Conservation (phyloP, 2,888 invertebrate genomes). For the Eristalis intricaria region DNA sequence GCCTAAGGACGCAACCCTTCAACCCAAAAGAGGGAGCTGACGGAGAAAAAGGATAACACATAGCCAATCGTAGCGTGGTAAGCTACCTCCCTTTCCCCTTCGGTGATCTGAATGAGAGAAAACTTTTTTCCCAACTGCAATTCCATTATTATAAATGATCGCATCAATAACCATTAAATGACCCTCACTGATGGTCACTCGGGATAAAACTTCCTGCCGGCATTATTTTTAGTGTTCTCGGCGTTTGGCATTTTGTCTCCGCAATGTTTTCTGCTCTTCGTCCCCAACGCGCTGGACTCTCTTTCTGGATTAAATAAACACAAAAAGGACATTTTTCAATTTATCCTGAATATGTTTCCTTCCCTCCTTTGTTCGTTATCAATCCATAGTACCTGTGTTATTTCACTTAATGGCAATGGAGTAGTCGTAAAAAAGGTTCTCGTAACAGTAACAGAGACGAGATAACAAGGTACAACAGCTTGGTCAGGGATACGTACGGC, state of each 20-base stretch:
- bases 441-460: constrained; percentile 55
- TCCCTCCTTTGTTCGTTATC: constrained; percentile 55
- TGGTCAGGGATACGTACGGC: constrained; percentile 16
- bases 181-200: constrained; percentile 75
- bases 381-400: constrained; percentile 70
- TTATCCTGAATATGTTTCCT: constrained; percentile 53
- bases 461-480: constrained; percentile 33
- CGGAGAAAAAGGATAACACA: constrained; percentile 24
- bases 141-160: constrained; percentile 74
- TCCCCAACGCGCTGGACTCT: constrained; percentile 28
- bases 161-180: constrained; percentile 75
- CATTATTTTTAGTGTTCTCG: constrained; percentile 39
- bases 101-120: constrained; percentile 38
- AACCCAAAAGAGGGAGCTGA: constrained; percentile 29
- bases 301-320: constrained; percentile 57
- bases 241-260: constrained; percentile 50
- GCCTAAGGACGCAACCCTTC: constrained; percentile 56
- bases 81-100: constrained; percentile 25
- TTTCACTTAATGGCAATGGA: constrained; percentile 70
- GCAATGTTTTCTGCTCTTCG: constrained; percentile 33
- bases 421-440: constrained; percentile 68
- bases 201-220: constrained; percentile 74
- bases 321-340: constrained; percentile 63
- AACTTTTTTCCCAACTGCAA: constrained; percentile 56
- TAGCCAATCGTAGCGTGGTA: constrained; percentile 44